phyloP scores from a whole-genome alignment of 2,888 invertebrate genomes.

The Clivina fossor region DNA sequence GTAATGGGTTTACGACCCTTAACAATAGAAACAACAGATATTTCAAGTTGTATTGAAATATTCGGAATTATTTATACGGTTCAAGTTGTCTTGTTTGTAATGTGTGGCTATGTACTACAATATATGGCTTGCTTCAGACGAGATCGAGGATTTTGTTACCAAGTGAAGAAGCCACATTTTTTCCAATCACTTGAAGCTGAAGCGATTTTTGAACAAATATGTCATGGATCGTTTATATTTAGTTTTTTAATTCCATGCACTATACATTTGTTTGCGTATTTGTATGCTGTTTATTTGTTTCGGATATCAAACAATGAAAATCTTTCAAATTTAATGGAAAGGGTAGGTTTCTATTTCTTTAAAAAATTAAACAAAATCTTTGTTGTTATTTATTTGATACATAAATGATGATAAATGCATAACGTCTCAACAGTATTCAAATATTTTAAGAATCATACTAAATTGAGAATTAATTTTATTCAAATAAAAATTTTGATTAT shows the following conservation, averaged over 20 bases:
- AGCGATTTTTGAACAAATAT: slow-evolving; percentile 59
- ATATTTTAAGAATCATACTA: no score
- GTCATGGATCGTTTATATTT: slow-evolving; percentile 71
- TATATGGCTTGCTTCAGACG: slow-evolving; percentile 77
- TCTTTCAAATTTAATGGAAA: slow-evolving; percentile 78
- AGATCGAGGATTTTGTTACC: slow-evolving; percentile 72
- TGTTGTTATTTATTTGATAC: no score
- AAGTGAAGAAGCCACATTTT: slow-evolving; percentile 46
- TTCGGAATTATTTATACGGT: slow-evolving; percentile 69
- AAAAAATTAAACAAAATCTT: no score
- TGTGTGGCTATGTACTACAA: slow-evolving; percentile 73
- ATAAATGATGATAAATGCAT: no score
- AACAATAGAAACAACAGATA: slow-evolving; percentile 62
- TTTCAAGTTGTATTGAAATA: slow-evolving; percentile 61
- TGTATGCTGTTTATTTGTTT: slow-evolving; percentile 73
- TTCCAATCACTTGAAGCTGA: slow-evolving; percentile 37
- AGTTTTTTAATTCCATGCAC: slow-evolving; percentile 73
- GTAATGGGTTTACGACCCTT: slow-evolving; percentile 76
- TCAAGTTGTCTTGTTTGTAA: slow-evolving; percentile 66
- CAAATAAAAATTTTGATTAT: no score
- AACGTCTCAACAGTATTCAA: no score
- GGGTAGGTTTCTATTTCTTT: slow-evolving; percentile 65
- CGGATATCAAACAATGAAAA: slow-evolving; percentile 80
- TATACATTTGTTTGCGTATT: slow-evolving; percentile 71
- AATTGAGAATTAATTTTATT: no score